Evolutionary conservation across 2,888 invertebrate genomes (phyloP), one percentile per base, ranked within the genome.

Genomic region (Cryptophagus acutangulus): DNA sequence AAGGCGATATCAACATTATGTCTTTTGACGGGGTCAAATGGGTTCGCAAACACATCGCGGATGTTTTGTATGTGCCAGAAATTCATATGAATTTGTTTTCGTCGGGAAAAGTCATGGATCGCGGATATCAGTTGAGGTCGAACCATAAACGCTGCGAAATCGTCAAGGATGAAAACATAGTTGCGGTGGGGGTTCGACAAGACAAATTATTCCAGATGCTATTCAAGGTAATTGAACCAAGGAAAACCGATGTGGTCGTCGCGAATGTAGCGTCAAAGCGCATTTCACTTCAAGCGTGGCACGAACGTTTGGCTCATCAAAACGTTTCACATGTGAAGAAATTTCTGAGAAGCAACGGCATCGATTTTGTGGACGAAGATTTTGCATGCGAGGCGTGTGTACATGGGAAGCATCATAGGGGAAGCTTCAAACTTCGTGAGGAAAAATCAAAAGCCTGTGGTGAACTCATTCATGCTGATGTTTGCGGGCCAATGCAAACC

Each of bases 401-500:
- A 12, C 8, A 31, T 8, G 31, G 31, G n/a, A 31, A 31, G 16
- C 31, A 31, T 15, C 31, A 31, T 13, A 3, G 31, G 3, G 9
- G 13, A 3, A 3, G 15, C 5, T 31, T 15, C 31, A 31, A n/a
- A 10, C n/a, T 9, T 15, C 13, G 31, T 9, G 14, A 31, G 16
- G 9, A 14, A 15, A 13, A 3, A 31, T 15, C 14, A 6, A 4
- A 13, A 15, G 16, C 13, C 13, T 16, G 15, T 5, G 31, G 31
- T 3, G 31, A 31, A 3, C n/a, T 16, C 13, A 31, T 31, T 15
- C 15, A 13, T 16, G 16, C 9, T 13, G 31, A 31, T 31, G 9
- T 31, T 4, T 31, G 31, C 12, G 16, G 31, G 3, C 51, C 48
- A 6, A 45, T 51, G 41, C 16, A 24, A n/a, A 20, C 20, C 5